Evolutionary conservation across 2,888 invertebrate genomes (phyloP), one percentile per base, ranked within the genome.

Genomic region (Sarcophaga caerulescens): DNA sequence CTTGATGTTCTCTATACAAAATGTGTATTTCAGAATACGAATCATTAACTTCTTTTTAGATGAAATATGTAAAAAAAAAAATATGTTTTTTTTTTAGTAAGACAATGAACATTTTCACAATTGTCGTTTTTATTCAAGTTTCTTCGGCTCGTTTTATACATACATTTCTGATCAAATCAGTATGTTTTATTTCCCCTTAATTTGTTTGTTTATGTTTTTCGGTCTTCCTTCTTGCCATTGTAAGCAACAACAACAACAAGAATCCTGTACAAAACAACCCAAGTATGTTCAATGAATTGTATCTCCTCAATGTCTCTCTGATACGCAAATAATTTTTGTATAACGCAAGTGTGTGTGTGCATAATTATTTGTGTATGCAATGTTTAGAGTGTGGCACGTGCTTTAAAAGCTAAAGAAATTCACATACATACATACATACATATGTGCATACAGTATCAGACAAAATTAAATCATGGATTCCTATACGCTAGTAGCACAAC

Each of bases 371-470:
- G 66, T 60, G 68, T 76, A 84, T 80, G 80, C 74, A 82, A 88
- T 84, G 78, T 79, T 81, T 84, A 87, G 79, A 73, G 79, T 81
- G 80, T 87, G 87, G 85, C 88, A 85, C 88, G 88, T 88, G 87
- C 87, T 87, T 52, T 44, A 68, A 57, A 75, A 82, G 85, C 73
- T 77, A 79, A 68, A 35, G 35, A 35, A 35, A 35, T 10, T 2
- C 8, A 62, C 47, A 44, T 77, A 60, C 68, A 45, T 59, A 62
- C 60, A 35, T 77, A 60, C 68, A 44, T 59, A 59, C 45, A 47
- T 47, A 17, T 63, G 23, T 71, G n/a, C 57, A 35, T 35, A 35
- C 35, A 35, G 35, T 35, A 35, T 35, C 10, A 35, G 35, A 10
- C 35, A 35, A 35, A 35, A 35, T 35, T 35, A 10, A 35, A 35